Conservation (phyloP, 2,797 vertebrate genomes). For the Emydoidea blandingii region DNA sequence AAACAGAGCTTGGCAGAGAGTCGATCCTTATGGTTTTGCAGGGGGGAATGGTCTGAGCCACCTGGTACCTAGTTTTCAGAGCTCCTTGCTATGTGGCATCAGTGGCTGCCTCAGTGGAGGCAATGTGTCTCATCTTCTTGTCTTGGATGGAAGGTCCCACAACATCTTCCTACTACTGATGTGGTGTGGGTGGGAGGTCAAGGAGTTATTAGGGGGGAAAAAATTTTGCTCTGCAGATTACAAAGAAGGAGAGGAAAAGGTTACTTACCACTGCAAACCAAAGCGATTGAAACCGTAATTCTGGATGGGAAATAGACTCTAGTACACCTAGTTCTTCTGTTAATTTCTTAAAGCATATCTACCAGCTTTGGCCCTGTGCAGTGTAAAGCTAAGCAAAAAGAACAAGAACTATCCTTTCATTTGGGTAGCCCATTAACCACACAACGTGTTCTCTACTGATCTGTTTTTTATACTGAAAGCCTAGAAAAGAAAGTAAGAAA, state of each 20-base stretch:
- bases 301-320: not conserved
- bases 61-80: not conserved
- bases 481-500: not conserved
- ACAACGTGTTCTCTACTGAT: not conserved
- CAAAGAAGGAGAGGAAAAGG: not conserved
- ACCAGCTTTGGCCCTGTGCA: too few relatives aligned
- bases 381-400: not conserved
- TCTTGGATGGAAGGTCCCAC: not conserved
- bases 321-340: not conserved
- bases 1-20: not conserved
- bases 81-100: fast-evolving
- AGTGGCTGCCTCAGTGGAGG: not conserved
- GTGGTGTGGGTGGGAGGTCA: not conserved
- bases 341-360: too few relatives aligned
- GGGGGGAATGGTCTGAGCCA: not conserved
- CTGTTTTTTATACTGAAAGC: not conserved
- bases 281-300: not conserved
- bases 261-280: not conserved
- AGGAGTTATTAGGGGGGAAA: not conserved
- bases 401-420: not conserved
- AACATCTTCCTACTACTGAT: not conserved
- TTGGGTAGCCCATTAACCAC: not conserved
- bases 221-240: not conserved
- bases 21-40: not conserved
- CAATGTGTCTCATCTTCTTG: not conserved